phyloP scores from a whole-genome alignment of 2,113 vertebrate species.

The Oostethus manadensis region DNA sequence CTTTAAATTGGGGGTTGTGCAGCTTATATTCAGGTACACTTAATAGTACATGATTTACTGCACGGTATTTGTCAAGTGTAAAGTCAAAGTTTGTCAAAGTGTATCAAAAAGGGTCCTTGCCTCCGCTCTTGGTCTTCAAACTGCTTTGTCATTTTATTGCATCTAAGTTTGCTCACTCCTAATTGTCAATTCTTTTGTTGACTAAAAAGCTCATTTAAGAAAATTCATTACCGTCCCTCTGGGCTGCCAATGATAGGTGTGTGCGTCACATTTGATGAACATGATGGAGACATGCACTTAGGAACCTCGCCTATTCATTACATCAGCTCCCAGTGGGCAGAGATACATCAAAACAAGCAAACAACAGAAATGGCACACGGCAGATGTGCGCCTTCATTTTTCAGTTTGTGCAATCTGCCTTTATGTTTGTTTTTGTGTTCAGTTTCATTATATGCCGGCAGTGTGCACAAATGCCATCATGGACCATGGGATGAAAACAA shows the following conservation, averaged over 20 bases:
- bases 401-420: constrained; percentile 5
- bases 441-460: constrained; percentile 22
- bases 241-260: constrained; percentile 10
- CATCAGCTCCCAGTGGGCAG: constrained; percentile 11
- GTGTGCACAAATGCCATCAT: constrained; percentile 9
- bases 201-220: background rate
- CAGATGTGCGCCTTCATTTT: constrained; percentile 1
- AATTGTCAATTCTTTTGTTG: background rate
- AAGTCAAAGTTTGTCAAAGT: no score
- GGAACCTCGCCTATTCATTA: constrained; percentile 27
- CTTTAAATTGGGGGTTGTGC: no score
- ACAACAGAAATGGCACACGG: constrained; percentile 18
- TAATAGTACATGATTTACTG: no score
- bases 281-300: constrained; percentile 12
- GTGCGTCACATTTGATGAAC: background rate
- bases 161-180: no score
- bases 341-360: constrained; percentile 24
- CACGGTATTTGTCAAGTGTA: no score
- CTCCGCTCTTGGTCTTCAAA: no score
- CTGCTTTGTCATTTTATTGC: no score
- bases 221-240: background rate
- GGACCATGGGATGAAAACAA: constrained; percentile 11
- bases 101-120: no score
- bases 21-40: no score
- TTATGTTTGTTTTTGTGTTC: background rate